Base-by-base conservation (phyloP, 1,140 invertebrate species). In the Temnothorax nylanderi region DNA sequence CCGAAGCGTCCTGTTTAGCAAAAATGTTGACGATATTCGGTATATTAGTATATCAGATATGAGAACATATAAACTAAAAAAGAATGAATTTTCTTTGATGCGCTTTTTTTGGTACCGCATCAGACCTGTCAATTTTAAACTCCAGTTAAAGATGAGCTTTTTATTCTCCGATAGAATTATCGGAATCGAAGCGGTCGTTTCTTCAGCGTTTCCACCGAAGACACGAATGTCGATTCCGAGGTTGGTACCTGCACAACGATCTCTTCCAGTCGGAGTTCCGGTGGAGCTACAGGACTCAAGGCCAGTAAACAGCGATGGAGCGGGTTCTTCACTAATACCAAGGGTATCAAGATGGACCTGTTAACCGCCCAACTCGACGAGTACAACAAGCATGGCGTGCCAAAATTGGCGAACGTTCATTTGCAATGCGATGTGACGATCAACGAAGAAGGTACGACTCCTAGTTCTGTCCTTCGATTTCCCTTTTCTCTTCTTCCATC, bases 381-480 rank as follows among this genome's bases (percentile, higher is more conserved):
- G 81, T 97, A 97, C 92, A 96, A 96, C 37, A 97, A 96, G 89
- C 96, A 96, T 88, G 97, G 97, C 34, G 97, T 97, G 67, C 97
- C 97, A 5, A 95, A 93, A 77, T 92, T 95, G 13, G 92, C 94
- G 51, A 93, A 95, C 72, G 74, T 92, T 13, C 92, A 94, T 80
- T 89, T 94, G 58, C 90, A 93, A 44, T 93, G 91, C 60, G 93
- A 95, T 58, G 87, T 93, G 60, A 90, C 93, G 58, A 92, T 95
- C 65, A 94, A 94, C 80, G 95, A 96, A 84, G 95, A 96, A 93
- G 95, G 96, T 96, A 82, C 89, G 90, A 32, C 26, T 49, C 6
- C 0, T 4, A 26, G 1, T 44, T 21, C 5, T n/a, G 8, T 13
- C 6, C n/a, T 18, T 34, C 10, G 18, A 44, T 54, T 37, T 71